Evolutionary conservation across 2,888 invertebrate species (phyloP).

Genomic region (Tridacna crocea): DNA sequence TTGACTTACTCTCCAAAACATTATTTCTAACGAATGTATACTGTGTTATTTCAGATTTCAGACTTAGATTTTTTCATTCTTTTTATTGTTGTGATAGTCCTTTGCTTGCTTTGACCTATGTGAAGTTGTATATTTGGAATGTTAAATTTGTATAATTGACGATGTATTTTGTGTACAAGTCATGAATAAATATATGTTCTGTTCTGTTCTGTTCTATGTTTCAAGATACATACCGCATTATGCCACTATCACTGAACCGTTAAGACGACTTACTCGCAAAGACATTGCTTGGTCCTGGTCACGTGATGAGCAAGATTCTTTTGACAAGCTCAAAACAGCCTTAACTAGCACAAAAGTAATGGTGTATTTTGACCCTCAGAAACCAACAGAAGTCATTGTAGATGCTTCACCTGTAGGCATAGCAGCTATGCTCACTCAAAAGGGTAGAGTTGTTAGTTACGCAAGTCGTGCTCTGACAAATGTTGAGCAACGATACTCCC

Average conservation of each 20-base stretch:
- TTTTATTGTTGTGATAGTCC: too few species aligned
- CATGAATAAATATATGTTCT: too few species aligned
- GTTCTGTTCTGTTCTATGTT: too few species aligned
- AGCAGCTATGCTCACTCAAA: slow-evolving; percentile 63
- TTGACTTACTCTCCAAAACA: too few species aligned
- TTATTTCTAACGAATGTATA: too few species aligned
- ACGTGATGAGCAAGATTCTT: slow-evolving; percentile 38
- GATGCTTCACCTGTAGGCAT: slow-evolving; percentile 69
- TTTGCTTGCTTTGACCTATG: too few species aligned
- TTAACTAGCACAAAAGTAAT: slow-evolving; percentile 55
- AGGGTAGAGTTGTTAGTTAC: slow-evolving; percentile 59
- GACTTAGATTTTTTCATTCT: too few species aligned
- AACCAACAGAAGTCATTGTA: slow-evolving; percentile 60
- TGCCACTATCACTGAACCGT: too few species aligned
- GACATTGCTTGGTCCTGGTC: slow-evolving; percentile 56
- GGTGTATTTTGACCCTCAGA: slow-evolving; percentile 60
- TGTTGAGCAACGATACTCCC: slow-evolving; percentile 66
- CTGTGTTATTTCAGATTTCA: too few species aligned
- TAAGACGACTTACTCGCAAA: slow-evolving; percentile 59
- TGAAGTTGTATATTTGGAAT: too few species aligned
- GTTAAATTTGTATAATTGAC: too few species aligned
- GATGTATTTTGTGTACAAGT: too few species aligned
- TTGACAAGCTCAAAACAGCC: slow-evolving; percentile 58
- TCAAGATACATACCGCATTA: slow-evolving; percentile 49
- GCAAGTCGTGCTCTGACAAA: slow-evolving; percentile 64